Evolutionary conservation across 2,888 invertebrate species (phyloP).

Genomic region (Chorisops tibialis): DNA sequence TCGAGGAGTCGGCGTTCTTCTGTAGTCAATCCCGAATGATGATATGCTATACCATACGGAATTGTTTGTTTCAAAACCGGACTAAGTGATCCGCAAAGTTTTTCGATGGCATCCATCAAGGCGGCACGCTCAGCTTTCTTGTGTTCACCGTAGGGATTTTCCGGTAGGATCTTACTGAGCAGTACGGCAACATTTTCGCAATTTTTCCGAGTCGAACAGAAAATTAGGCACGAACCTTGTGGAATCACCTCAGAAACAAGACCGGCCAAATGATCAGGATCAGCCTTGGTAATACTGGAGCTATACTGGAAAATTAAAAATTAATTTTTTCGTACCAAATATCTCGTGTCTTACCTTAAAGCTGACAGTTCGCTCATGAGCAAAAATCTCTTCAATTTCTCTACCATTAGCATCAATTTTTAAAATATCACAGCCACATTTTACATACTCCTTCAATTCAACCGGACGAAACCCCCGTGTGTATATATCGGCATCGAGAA

Average conservation of each 20-base stretch:
- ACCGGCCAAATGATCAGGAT: conserved; percentile 78
- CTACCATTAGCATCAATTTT: conserved; percentile 55
- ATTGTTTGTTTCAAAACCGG: conserved; percentile 65
- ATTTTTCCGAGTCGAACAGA: conserved; percentile 90
- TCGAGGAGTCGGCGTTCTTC: conserved; percentile 86
- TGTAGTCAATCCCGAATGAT: conserved; percentile 85
- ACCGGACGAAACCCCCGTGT: conserved; percentile 86
- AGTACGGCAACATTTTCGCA: conserved; percentile 86
- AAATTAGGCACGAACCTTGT: conserved; percentile 76
- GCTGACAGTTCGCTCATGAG: conserved; percentile 54
- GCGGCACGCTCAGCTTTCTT: conserved; percentile 59
- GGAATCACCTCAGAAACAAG: conserved; percentile 80
- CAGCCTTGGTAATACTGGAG: conserved; percentile 57
- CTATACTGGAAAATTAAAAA: conserved; percentile 57
- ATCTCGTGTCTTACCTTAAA: conserved; percentile 45
- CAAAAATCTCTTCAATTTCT: conserved; percentile 56
- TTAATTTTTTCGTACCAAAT: conserved; percentile 4
- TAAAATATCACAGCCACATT: conserved; percentile 62
- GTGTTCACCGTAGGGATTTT: conserved; percentile 57
- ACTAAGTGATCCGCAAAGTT: conserved; percentile 65
- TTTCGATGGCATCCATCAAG: conserved; percentile 61
- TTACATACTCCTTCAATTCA: conserved; percentile 76
- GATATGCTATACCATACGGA: conserved; percentile 84
- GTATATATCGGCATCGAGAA: conserved; percentile 79
- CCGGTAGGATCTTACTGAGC: conserved; percentile 62